Conservation (phyloP, 2,797 vertebrate species). For the Corythornis leucogaster region DNA sequence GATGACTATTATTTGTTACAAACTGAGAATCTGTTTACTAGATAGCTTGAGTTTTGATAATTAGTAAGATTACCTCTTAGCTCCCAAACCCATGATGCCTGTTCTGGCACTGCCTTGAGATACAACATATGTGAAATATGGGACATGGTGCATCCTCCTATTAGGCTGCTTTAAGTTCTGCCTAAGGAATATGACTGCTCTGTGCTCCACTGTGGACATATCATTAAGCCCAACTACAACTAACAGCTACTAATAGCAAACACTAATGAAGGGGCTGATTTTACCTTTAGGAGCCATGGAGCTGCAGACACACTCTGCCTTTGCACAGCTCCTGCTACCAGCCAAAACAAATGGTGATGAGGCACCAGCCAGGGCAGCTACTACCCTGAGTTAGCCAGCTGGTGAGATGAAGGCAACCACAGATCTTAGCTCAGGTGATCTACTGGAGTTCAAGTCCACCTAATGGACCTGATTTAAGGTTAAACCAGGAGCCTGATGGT, state of each 20-base stretch:
- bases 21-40: slow-evolving; percentile 68
- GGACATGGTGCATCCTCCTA: background rate
- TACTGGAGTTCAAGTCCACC: background rate
- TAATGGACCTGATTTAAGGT: background rate
- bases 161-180: slow-evolving; percentile 50
- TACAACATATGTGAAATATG: slow-evolving; percentile 13
- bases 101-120: slow-evolving; percentile 15
- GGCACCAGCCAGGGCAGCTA: rapidly evolving
- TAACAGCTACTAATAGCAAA: slow-evolving; percentile 7
- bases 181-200: slow-evolving; percentile 16
- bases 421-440: background rate
- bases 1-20: slow-evolving; percentile 73
- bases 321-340: background rate
- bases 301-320: background rate
- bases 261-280: background rate
- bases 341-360: background rate
- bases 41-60: slow-evolving; percentile 68
- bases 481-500: background rate
- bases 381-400: background rate
- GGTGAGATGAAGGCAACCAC: background rate
- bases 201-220: background rate
- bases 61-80: slow-evolving; percentile 63
- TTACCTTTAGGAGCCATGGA: slow-evolving; percentile 13
- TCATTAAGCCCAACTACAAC: background rate
- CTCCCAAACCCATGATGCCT: slow-evolving; percentile 28